A percentile compares a stretch with the other conserved stretches of the same genome.
Conservation (phyloP, 2,113 vertebrate species). For the Indri indri region DNA sequence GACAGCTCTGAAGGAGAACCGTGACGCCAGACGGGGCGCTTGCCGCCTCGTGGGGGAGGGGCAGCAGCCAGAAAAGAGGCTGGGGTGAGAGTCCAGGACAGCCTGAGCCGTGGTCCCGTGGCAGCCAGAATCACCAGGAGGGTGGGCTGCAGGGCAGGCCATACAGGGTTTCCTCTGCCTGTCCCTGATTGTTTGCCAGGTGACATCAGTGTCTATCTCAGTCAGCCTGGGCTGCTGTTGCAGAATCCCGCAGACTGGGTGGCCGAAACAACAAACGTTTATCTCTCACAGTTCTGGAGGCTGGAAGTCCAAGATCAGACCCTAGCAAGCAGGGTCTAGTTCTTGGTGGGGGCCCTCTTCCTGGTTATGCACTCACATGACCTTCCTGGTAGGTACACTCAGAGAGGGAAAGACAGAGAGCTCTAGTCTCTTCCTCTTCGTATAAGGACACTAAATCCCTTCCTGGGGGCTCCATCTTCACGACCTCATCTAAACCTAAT, state of each 20-base stretch:
- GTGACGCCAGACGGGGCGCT: neutral
- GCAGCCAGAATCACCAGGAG: neutral
- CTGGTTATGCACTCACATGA: too few species aligned
- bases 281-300: neutral
- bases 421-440: neutral
- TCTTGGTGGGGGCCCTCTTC: neutral
- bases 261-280: neutral
- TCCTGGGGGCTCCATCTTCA: neutral
- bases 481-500: neutral
- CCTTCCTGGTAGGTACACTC: neutral
- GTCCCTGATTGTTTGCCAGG: neutral
- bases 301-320: neutral
- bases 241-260: neutral
- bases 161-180: neutral
- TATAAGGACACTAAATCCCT: neutral
- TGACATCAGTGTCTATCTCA: neutral
- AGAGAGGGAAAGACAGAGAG: neutral
- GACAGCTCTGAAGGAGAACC: neutral
- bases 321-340: neutral
- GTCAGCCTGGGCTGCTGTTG: neutral
- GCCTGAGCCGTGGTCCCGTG: rapidly evolving
- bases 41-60: neutral
- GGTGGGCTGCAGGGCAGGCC: neutral
- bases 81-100: neutral
- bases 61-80: neutral